phyloP scores from a whole-genome alignment of 2,113 vertebrate species.

The Chiloscyllium plagiosum region DNA sequence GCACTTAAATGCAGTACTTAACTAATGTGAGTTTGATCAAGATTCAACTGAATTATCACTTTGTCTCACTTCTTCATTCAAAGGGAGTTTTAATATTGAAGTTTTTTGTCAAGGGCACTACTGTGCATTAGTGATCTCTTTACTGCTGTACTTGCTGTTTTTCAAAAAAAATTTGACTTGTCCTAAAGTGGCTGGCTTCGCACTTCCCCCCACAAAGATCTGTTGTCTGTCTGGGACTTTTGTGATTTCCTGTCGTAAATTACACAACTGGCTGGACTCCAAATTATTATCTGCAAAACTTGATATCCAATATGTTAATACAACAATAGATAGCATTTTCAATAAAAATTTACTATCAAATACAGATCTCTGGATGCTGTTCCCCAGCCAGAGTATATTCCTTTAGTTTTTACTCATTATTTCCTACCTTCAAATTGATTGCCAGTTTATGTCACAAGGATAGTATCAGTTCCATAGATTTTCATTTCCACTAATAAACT shows the following conservation, averaged over 20 bases:
- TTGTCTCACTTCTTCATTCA: neutral
- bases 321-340: neutral
- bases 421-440: neutral
- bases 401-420: neutral
- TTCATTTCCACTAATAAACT: neutral
- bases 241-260: neutral
- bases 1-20: neutral
- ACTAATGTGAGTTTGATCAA: neutral
- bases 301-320: neutral
- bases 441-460: neutral
- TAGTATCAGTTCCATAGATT: neutral
- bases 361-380: neutral
- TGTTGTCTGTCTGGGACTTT: neutral
- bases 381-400: neutral
- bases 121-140: neutral
- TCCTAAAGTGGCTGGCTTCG: neutral
- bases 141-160: neutral
- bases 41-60: neutral
- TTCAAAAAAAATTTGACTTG: neutral
- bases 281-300: neutral
- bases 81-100: too few species aligned
- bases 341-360: neutral
- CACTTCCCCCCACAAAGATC: neutral
- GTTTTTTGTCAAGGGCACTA: neutral
- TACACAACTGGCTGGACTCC: neutral